Evolutionary conservation across 2,113 vertebrate species (phyloP).

Genomic region (Myrmophylax atrothorax): DNA sequence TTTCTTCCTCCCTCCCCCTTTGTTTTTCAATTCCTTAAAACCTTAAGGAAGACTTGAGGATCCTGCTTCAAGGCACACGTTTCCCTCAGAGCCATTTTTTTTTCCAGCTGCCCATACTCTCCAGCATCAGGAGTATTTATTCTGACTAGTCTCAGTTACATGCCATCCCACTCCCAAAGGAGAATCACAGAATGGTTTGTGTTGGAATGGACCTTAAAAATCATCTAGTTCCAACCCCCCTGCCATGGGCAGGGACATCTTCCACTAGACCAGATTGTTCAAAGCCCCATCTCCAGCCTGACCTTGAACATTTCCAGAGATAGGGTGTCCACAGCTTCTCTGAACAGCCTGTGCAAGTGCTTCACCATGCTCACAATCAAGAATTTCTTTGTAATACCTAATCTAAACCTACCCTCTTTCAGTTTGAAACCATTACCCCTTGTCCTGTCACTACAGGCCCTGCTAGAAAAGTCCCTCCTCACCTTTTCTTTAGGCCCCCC

Average conservation of each 20-base stretch:
- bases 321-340: neutral
- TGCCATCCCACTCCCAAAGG: neutral
- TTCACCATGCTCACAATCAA: neutral
- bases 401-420: neutral
- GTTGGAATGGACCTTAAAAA: neutral
- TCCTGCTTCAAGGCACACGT: neutral
- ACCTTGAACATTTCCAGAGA: neutral
- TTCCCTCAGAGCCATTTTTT: neutral
- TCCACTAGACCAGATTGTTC: neutral
- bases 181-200: neutral
- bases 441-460: neutral
- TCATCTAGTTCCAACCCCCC: neutral
- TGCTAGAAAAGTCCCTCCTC: neutral
- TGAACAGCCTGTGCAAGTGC: neutral
- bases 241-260: neutral
- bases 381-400: neutral
- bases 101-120: neutral
- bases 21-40: neutral
- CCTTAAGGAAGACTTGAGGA: neutral
- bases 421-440: neutral
- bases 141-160: neutral
- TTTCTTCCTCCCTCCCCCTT: neutral
- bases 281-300: neutral
- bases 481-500: neutral
- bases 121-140: neutral